Conservation (phyloP, 2,113 vertebrate genomes). For the Ictidomys tridecemlineatus region DNA sequence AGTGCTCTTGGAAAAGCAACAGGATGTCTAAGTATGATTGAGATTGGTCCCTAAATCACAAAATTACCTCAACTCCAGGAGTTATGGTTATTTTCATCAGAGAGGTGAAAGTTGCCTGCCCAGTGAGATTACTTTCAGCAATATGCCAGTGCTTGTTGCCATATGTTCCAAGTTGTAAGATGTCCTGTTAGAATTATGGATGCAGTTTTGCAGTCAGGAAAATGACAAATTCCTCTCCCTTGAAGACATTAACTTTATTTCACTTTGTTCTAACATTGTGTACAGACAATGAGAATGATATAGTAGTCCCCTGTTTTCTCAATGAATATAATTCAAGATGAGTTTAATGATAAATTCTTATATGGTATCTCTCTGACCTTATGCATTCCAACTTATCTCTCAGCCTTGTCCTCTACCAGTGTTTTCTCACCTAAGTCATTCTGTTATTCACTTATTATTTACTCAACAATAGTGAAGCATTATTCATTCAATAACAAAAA, state of each 20-base stretch:
- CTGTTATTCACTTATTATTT: not conserved
- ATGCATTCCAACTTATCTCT: not conserved
- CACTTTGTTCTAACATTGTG: slow-evolving; percentile 81
- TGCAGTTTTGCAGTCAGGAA: slow-evolving; percentile 71
- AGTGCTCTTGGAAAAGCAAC: slow-evolving; percentile 65
- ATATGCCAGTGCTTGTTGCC: slow-evolving; percentile 71
- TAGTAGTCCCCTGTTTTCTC: slow-evolving; percentile 63
- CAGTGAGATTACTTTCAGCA: slow-evolving; percentile 77
- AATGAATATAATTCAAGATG: slow-evolving; percentile 75
- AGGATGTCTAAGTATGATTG: slow-evolving; percentile 65
- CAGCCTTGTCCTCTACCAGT: not conserved
- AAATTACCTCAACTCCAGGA: slow-evolving; percentile 71
- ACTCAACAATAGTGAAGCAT: not conserved
- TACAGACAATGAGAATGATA: slow-evolving; percentile 78
- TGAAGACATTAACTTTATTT: slow-evolving; percentile 80
- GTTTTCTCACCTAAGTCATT: not conserved
- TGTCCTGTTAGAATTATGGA: slow-evolving; percentile 80
- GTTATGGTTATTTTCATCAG: slow-evolving; percentile 78
- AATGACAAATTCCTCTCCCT: slow-evolving; percentile 80
- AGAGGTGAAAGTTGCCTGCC: slow-evolving; percentile 80
- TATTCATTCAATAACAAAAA: not conserved
- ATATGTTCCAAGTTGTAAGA: slow-evolving; percentile 80
- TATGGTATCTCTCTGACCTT: slow-evolving; percentile 46
- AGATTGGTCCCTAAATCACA: slow-evolving; percentile 73
- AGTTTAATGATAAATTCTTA: not conserved